These are phyloP conservation scores for Drosophila hawaiiensis DNA, from an alignment of 2,888 invertebrate species.

Conservation along the genomic window DNA sequence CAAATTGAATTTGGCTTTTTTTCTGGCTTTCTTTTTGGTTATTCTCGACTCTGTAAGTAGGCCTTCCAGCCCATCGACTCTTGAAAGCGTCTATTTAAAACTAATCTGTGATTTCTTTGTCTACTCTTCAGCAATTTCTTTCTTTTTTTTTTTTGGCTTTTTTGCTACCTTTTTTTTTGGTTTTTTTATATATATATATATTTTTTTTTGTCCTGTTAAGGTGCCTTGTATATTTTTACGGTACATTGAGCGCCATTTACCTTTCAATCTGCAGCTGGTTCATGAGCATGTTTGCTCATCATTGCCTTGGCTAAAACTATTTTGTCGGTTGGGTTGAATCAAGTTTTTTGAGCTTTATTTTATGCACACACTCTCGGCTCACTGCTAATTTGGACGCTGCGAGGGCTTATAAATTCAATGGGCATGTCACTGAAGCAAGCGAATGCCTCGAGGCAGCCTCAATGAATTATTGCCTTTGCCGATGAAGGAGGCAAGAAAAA, in stretches of 20 bases:
- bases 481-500: conserved; percentile 16
- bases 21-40: conserved; percentile 19
- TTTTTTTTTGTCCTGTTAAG: conserved; percentile 40
- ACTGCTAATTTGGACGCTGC: conserved; percentile 67
- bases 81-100: conserved; percentile 44
- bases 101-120: conserved; percentile 59
- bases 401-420: conserved; percentile 64
- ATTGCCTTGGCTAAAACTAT: conserved; percentile 36
- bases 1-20: conserved; percentile 14
- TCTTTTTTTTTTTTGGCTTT: conserved; percentile 29
- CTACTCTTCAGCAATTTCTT: conserved; percentile 23
- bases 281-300: conserved; percentile 50
- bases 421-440: conserved; percentile 57
- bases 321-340: conserved; percentile 34
- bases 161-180: conserved; percentile 32
- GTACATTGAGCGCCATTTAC: conserved; percentile 56
- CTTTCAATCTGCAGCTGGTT: conserved; percentile 52
- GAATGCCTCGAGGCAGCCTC: conserved; percentile 53
- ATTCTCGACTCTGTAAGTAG: conserved; percentile 31
- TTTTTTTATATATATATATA: not conserved
- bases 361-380: conserved; percentile 25
- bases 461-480: conserved; percentile 72
- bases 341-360: conserved; percentile 29
- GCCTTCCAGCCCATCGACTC: conserved; percentile 66
- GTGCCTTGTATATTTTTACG: conserved; percentile 47